phyloP scores from a whole-genome alignment of 1,140 invertebrate species.

The Andricus grossulariae region DNA sequence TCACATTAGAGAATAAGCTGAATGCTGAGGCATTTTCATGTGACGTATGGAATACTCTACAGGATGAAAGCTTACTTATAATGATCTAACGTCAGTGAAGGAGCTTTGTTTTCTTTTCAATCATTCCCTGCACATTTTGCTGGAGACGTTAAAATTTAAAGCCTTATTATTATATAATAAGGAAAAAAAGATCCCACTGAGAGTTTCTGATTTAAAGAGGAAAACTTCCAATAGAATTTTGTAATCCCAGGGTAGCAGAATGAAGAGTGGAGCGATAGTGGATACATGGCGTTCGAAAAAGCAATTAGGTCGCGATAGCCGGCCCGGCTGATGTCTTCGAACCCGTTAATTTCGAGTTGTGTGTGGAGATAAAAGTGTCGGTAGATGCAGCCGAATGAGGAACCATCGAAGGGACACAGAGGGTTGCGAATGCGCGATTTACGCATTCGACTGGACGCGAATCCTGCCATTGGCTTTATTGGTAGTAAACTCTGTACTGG shows the following conservation, averaged over 20 bases:
- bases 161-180: too few relatives aligned
- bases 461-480: constrained; percentile 65
- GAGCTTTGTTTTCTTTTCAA: too few relatives aligned
- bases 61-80: too few relatives aligned
- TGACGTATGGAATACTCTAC: too few relatives aligned
- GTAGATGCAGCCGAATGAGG: constrained; percentile 39
- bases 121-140: too few relatives aligned
- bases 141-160: too few relatives aligned
- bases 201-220: too few relatives aligned
- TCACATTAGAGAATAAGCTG: too few relatives aligned
- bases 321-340: constrained; percentile 44
- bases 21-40: too few relatives aligned
- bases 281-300: neutral
- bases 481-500: constrained; percentile 63
- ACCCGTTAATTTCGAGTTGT: constrained; percentile 49
- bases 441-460: constrained; percentile 58
- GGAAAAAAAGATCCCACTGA: too few relatives aligned
- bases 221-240: neutral
- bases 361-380: constrained; percentile 46
- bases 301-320: constrained; percentile 15
- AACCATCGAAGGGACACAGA: constrained; percentile 32
- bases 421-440: constrained; percentile 54
- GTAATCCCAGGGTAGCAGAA: neutral
- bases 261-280: neutral
- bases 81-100: too few relatives aligned